phyloP scores from a whole-genome alignment of 2,888 invertebrate species.

The Sepiola atlantica region DNA sequence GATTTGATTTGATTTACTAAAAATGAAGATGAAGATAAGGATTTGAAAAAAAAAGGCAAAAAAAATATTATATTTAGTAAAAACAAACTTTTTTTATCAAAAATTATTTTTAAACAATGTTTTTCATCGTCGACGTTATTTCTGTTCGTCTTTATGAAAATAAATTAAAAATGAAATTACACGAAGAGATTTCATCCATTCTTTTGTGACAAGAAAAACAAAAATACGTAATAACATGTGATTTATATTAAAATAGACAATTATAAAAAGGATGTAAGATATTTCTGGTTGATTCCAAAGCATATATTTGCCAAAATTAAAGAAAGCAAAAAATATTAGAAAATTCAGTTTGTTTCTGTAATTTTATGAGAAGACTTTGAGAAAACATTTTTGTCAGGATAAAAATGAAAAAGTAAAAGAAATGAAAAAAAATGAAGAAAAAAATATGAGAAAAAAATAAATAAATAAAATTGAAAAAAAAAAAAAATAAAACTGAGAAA shows the following conservation, averaged over 20 bases:
- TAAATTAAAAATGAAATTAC: not conserved
- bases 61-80: not conserved
- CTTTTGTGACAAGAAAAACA: not conserved
- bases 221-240: not conserved
- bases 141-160: not conserved
- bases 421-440: too few relatives aligned
- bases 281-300: not conserved
- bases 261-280: not conserved
- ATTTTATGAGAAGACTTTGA: not conserved
- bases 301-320: conserved; percentile 37
- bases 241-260: not conserved
- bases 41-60: not conserved
- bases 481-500: not conserved
- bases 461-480: not conserved
- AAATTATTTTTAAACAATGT: not conserved
- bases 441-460: too few relatives aligned
- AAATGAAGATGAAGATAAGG: not conserved
- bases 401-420: not conserved
- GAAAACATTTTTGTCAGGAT: not conserved
- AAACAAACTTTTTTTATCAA: not conserved
- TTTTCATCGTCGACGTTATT: not conserved
- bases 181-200: not conserved
- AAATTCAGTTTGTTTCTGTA: not conserved
- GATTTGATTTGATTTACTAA: too few relatives aligned
- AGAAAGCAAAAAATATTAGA: not conserved